Percentiles rank a stretch among this genome's conserved stretches.
Evolutionary conservation across 2,797 vertebrate genomes (phyloP).

Genomic region (Cynopterus sphinx): DNA sequence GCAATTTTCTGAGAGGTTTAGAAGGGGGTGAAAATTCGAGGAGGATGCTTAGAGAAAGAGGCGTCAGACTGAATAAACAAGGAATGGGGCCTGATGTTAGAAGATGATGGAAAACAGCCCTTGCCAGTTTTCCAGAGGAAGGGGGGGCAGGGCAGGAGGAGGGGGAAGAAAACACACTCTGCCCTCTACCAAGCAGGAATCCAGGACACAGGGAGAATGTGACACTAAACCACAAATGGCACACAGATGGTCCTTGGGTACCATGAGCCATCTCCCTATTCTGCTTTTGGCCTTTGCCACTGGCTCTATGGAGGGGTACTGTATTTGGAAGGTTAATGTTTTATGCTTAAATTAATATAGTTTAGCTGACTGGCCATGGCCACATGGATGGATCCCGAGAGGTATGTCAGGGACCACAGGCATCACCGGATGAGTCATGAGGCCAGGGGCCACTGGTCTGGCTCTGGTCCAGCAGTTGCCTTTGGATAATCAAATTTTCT

Average conservation of each 20-base stretch:
- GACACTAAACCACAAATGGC: neutral
- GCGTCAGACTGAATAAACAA: neutral
- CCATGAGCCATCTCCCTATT: neutral
- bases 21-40: neutral
- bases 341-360: neutral
- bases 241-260: neutral
- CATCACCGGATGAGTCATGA: neutral
- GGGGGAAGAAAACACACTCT: neutral
- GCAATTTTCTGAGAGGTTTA: neutral
- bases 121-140: neutral
- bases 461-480: neutral
- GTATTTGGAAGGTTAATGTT: neutral
- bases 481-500: neutral
- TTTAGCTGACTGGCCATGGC: neutral
- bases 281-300: neutral
- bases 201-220: fast-evolving
- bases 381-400: neutral
- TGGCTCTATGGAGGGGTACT: neutral
- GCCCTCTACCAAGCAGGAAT: neutral
- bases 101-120: neutral
- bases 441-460: neutral
- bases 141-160: no score
- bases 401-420: neutral
- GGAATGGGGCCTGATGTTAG: neutral
- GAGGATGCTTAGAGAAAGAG: neutral